Base-by-base conservation (phyloP, 2,888 invertebrate genomes). In the Athalia rosae region DNA sequence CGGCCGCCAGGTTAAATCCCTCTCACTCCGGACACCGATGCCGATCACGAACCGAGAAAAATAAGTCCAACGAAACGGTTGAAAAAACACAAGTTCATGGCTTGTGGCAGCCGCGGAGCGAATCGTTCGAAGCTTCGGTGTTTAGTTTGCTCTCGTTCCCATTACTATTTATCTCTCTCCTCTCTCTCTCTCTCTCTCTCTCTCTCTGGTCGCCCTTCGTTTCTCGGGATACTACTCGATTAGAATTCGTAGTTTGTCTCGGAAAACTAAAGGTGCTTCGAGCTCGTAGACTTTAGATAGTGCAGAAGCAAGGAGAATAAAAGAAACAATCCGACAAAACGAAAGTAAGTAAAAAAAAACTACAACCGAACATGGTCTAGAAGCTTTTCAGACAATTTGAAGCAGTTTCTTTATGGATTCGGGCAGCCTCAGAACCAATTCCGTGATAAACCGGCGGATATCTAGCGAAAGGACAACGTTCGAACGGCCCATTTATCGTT, bases 1-100 rank as follows among this genome's bases (percentile, higher is more conserved):
- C 8, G 43, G 71, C 43, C 56, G 58, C 71, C 71, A 45, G 71
- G 45, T 71, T 71, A 71, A 71, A 71, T 58, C 58, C 71, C 71
- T 50, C 53, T 67, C 67, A 67, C 67, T 11, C 67, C 47, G 67
- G 67, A 67, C 67, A 45, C 56, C 71, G 71, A 71, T 71, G 71
- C 71, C 58, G 71, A 71, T 71, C 71, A 71, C 71, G 71, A 71
- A 71, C 71, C 56, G 71, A 56, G 45, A 9, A 71, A 71, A 71
- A 71, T 71, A 71, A 71, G 71, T 56, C 71, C 71, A 58, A 58
- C 71, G 71, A 71, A 71, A 71, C 71, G 58, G 71, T 71, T 71
- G 15, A 15, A 71, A 71, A 71, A 71, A 71, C 71, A 71, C 71
- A 58, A 71, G 71, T 71, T 71, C 58, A 53, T 47, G 59, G 66